Conservation (phyloP, 2,888 invertebrate genomes). For the Agrotis clavis region DNA sequence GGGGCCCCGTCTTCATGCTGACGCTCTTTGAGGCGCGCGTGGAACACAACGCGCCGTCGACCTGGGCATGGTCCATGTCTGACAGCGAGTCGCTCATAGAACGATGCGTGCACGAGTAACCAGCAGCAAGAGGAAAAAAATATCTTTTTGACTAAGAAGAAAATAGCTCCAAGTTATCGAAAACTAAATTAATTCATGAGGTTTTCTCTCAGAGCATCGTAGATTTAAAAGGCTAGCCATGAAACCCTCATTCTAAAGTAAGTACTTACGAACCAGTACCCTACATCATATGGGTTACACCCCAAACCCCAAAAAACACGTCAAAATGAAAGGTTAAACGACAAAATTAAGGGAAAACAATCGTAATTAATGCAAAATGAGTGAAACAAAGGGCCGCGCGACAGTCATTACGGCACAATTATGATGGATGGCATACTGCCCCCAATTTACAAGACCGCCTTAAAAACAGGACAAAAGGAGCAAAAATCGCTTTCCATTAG, state of each 20-base stretch:
- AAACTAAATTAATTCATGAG: too few species aligned
- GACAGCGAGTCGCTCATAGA: too few species aligned
- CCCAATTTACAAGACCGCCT: constrained; percentile 73
- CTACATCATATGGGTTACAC: not conserved
- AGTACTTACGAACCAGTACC: not conserved
- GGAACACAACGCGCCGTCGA: too few species aligned
- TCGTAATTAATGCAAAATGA: constrained; percentile 54
- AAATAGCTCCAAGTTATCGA: too few species aligned
- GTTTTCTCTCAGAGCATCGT: too few species aligned
- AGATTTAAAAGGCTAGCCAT: not conserved
- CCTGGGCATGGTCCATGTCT: too few species aligned
- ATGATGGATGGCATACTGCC: constrained; percentile 79
- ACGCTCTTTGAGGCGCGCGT: too few species aligned
- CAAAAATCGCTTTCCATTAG: constrained; percentile 77
- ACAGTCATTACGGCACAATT: constrained; percentile 82
- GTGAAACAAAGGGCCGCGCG: constrained; percentile 74
- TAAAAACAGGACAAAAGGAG: constrained; percentile 77
- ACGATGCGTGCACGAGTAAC: too few species aligned
- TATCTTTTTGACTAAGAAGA: too few species aligned
- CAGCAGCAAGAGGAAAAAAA: too few species aligned
- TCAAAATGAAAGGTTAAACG: constrained; percentile 44
- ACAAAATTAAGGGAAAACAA: constrained; percentile 49
- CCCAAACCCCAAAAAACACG: not conserved
- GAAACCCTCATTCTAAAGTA: not conserved
- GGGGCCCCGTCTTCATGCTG: too few species aligned